Evolutionary conservation across 1,140 invertebrate genomes (phyloP), one percentile per base, ranked within the genome.

Genomic region (Drosophila murphyi): DNA sequence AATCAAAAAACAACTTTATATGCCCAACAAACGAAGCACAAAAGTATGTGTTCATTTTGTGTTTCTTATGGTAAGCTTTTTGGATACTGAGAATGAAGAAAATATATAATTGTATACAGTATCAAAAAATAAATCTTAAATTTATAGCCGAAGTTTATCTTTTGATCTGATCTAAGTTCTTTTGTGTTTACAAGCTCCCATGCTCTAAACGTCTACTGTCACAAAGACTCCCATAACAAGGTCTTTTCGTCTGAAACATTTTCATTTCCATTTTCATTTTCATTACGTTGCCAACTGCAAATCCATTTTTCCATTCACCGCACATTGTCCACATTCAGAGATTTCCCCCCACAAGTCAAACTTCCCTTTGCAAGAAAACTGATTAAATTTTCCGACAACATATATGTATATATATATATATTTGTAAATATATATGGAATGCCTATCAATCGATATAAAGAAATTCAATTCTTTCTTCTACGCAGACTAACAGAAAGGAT

Each of bases 331-430:
- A 43, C 55, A 35, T 68, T 78, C 74, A 50, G 50, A 45, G 35
- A 60, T 75, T 60, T 76, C 68, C 31, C 51, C 59, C 31, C 39
- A 31, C 37, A 52, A 32, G 31, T 20, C 54, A 56, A 75, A 78
- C 43, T 76, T 73, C 52, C 47, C 55, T 68, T 47, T 76, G 72
- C 79, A 82, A 61, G 61, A 73, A 79, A 82, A 82, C 67, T 87
- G 83, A 87, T 86, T 82, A 87, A 86, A 87, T 86, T 87, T 79
- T 10, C n/a, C 61, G 62, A 47, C 57, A 47, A 48, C 8, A 0
- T 39, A 1, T 10, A 32, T 52, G 34, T 10, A 52, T 34, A 34
- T 31, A 12, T 43, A 31, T 43, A 7, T 5, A 43, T 43, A 31
- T 43, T 29, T n/a, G 5, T 45, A 62, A 61, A 70, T 64, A 75